Evolutionary conservation across 1,140 invertebrate genomes (phyloP), one percentile per base, ranked within the genome.

Genomic region (Gerris buenoi): DNA sequence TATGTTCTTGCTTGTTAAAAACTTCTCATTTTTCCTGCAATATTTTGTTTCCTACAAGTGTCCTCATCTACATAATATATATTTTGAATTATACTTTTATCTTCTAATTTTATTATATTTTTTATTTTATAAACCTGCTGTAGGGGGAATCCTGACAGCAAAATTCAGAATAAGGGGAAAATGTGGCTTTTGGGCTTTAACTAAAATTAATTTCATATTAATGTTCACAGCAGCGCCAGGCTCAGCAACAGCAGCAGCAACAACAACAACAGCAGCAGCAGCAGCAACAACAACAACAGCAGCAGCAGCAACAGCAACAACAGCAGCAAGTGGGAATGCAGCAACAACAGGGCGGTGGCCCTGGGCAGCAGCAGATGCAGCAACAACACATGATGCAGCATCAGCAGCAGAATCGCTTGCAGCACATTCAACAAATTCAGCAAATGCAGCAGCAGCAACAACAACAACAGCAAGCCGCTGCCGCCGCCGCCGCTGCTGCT

Each of bases 401-500:
- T 67, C 75, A 77, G 26, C 71, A 73, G 25, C 73, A 76, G 58
- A 77, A 77, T 64, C 73, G 74, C 25, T 66, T 73, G 25, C 70
- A 71, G 59, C 69, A 72, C 25, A 68, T 68, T 33, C 71, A 73
- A 63, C 69, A 76, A 18, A n/a, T 25, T 72, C 69, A 77, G 68
- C 75, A 76, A 46, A 76, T 76, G 27, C 77, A 77, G 46, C 78
- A 77, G 28, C 79, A 78, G 64, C 68, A 69, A 61, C 66, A 66
- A 25, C 75, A 76, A 2, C 33, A 63, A 73, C 68, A 76, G 67
- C 74, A 75, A 77, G 73, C 77, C 78, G 46, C 73, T 57, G 65
- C 75, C 74, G 25, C 78, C 78, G 33, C 80, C 82, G 70, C 82
- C 81, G 71, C 79, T 71, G 63, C 75, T 77, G 68, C 76, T 79